Percentiles rank a stretch among this genome's conserved stretches.
Conservation (phyloP, 2,888 invertebrate species). For the Microctonus hyperodae region DNA sequence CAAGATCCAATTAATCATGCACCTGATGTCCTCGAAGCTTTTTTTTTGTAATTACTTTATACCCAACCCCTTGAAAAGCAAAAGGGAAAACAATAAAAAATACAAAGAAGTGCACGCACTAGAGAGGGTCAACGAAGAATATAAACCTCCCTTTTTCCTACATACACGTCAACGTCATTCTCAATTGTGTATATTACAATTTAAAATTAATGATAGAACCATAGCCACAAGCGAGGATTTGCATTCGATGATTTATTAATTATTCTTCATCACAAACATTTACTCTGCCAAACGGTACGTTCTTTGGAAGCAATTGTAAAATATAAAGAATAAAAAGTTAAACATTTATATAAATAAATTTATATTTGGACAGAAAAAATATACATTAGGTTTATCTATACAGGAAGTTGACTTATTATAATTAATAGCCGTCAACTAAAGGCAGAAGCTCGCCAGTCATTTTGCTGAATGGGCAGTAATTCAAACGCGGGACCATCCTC, state of each 20-base stretch:
- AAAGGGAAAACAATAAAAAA: conserved; percentile 13
- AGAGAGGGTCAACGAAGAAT: background rate
- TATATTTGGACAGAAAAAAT: no score
- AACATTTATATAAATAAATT: no score
- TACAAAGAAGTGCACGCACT: background rate
- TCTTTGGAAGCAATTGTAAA: background rate
- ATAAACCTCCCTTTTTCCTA: background rate
- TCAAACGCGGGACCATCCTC: conserved; percentile 49
- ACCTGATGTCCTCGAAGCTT: conserved; percentile 26
- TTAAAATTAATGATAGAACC: conserved; percentile 31
- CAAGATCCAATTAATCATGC: conserved; percentile 29
- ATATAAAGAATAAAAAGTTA: conserved; percentile 5
- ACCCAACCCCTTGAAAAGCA: background rate
- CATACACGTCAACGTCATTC: background rate
- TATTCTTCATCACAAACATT: conserved; percentile 38
- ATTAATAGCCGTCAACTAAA: conserved; percentile 48
- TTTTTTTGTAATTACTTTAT: background rate
- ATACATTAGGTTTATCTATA: background rate
- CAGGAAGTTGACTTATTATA: conserved; percentile 45
- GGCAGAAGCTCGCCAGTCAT: conserved; percentile 45
- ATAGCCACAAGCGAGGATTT: conserved; percentile 20
- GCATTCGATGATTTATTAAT: conserved; percentile 34
- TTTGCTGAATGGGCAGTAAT: conserved; percentile 58
- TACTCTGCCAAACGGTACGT: conserved; percentile 29
- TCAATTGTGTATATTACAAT: background rate